These are phyloP conservation scores for Morpho achilles DNA, from an alignment of 2,888 invertebrate species.

Conservation along the genomic window DNA sequence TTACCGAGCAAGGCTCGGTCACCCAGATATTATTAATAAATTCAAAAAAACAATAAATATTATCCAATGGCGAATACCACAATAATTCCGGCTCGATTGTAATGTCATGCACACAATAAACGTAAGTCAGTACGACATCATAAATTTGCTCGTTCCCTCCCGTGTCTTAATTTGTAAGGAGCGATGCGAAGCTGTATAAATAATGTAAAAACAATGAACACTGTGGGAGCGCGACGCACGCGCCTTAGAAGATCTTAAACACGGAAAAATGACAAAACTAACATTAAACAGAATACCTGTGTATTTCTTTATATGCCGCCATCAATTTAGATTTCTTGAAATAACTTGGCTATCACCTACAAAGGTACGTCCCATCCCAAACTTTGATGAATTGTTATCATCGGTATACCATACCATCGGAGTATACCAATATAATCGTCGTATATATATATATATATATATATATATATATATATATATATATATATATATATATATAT, in stretches of 20 bases:
- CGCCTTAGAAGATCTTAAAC: conserved; percentile 25
- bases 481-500: too few relatives aligned
- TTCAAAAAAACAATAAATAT: conserved; percentile 3
- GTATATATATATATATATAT: too few relatives aligned
- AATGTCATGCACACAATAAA: conserved; percentile 27
- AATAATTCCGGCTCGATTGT: conserved; percentile 15
- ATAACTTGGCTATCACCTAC: too few relatives aligned
- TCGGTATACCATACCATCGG: too few relatives aligned
- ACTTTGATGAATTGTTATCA: too few relatives aligned
- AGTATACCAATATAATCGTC: too few relatives aligned
- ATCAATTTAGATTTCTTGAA: too few relatives aligned
- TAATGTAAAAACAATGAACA: conserved; percentile 69
- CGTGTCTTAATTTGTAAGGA: conserved; percentile 68
- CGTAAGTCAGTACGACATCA: conserved; percentile 29
- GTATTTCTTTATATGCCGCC: too few relatives aligned
- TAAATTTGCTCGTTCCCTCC: conserved; percentile 32
- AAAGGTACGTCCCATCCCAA: too few relatives aligned
- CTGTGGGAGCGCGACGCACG: conserved; percentile 37
- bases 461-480: too few relatives aligned
- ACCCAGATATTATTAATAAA: not conserved
- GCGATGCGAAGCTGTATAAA: conserved; percentile 50
- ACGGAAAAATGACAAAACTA: not conserved
- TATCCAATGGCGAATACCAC: conserved; percentile 6
- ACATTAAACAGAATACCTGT: not conserved
- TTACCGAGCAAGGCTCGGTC: too few relatives aligned